Percentiles rank a stretch among this genome's conserved stretches.
These are phyloP conservation scores for Adrianichthys oophorus DNA, from an alignment of 2,797 vertebrate species.

Conservation along the genomic window DNA sequence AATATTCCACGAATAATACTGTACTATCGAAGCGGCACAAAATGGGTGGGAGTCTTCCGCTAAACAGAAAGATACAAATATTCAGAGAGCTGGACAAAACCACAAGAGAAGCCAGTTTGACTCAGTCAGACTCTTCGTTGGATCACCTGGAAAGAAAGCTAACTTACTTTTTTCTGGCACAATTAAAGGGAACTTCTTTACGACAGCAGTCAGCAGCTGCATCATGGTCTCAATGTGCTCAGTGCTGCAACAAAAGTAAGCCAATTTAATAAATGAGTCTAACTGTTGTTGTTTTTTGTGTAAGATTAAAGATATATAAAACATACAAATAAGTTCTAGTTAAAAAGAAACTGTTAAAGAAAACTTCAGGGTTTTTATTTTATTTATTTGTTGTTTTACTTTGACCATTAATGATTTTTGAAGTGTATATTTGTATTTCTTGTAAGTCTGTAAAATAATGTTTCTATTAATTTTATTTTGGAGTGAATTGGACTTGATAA, in stretches of 20 bases:
- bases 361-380: too few relatives aligned
- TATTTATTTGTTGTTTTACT: too few relatives aligned
- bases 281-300: not conserved
- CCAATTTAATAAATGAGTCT: not conserved
- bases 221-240: slow-evolving; percentile 91
- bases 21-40: slow-evolving; percentile 89
- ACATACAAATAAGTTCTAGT: too few relatives aligned
- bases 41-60: slow-evolving; percentile 89
- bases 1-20: slow-evolving; percentile 97
- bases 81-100: slow-evolving; percentile 1
- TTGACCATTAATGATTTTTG: too few relatives aligned
- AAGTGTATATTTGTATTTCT: too few relatives aligned
- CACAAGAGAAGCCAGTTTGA: not conserved
- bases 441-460: too few relatives aligned
- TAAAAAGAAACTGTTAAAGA: too few relatives aligned
- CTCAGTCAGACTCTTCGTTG: not conserved
- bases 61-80: slow-evolving; percentile 35
- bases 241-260: slow-evolving; percentile 74
- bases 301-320: too few relatives aligned
- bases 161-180: slow-evolving; percentile 89
- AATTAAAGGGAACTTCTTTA: slow-evolving; percentile 95
- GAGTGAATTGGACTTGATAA: too few relatives aligned
- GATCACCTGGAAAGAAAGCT: not conserved
- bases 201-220: slow-evolving; percentile 91
- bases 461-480: too few relatives aligned